These are phyloP conservation scores for Musca vetustissima DNA, from an alignment of 1,140 invertebrate species.

Conservation along the genomic window DNA sequence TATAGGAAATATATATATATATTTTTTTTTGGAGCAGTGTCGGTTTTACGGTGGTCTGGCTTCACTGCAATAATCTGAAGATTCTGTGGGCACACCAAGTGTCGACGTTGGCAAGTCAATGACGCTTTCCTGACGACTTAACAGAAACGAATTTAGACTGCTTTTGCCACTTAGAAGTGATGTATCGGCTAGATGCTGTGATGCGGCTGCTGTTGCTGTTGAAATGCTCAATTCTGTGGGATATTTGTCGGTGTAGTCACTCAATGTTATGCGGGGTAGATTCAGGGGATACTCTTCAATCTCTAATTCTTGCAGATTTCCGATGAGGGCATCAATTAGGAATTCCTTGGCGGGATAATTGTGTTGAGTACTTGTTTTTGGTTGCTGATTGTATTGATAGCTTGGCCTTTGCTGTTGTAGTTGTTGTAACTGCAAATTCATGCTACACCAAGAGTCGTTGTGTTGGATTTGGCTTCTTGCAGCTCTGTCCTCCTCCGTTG, in stretches of 20 bases:
- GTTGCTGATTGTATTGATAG: constrained; percentile 27
- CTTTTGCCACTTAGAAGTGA: background rate
- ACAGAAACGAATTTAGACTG: background rate
- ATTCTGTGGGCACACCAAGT: constrained; percentile 39
- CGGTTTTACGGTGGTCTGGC: constrained; percentile 41
- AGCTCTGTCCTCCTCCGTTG: background rate
- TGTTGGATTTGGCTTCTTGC: background rate
- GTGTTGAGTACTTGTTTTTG: constrained; percentile 12
- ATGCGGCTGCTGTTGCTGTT: constrained; percentile 34
- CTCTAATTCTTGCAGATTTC: constrained; percentile 46
- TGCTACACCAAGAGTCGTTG: constrained; percentile 14
- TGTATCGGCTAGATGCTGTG: background rate
- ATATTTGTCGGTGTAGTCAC: constrained; percentile 30
- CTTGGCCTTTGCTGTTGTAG: constrained; percentile 14
- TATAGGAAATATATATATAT: background rate
- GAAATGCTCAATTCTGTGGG: constrained; percentile 11
- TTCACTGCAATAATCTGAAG: constrained; percentile 32
- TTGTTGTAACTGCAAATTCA: constrained; percentile 29
- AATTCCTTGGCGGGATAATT: constrained; percentile 2
- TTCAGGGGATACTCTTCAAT: constrained; percentile 31
- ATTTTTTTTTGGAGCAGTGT: background rate
- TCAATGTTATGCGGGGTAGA: constrained; percentile 47
- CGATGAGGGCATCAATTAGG: constrained; percentile 45
- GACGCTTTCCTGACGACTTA: constrained; percentile 8
- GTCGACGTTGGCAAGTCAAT: constrained; percentile 23